Conservation (phyloP, 2,113 vertebrate genomes). For the Scatophagus argus region DNA sequence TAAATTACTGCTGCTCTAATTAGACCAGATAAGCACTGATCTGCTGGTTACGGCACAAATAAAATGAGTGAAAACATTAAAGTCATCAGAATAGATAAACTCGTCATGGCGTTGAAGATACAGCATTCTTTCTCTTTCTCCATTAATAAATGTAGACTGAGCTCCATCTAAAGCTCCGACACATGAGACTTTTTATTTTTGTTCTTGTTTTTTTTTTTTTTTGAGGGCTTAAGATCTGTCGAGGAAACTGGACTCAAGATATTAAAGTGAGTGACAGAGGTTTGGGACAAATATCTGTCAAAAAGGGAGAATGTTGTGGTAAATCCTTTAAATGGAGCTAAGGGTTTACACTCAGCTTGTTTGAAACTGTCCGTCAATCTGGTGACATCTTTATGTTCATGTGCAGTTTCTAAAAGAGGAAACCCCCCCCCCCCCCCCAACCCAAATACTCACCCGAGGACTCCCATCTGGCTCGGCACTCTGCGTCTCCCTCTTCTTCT, state of each 20-base stretch:
- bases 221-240: constrained; percentile 38
- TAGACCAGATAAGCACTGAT: constrained; percentile 30
- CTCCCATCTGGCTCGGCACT: constrained; percentile 86
- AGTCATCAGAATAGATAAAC: constrained; percentile 19
- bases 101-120: constrained; percentile 9
- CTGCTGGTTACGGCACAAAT: constrained; percentile 35
- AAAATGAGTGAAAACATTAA: constrained; percentile 30
- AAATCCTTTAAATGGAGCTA: constrained; percentile 41
- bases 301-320: constrained; percentile 12
- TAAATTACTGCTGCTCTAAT: constrained; percentile 48
- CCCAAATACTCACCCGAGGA: constrained; percentile 90
- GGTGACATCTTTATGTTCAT: constrained; percentile 7
- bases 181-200: no score
- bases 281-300: constrained; percentile 36
- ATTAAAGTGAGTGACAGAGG: constrained; percentile 24
- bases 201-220: no score
- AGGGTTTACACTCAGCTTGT: constrained; percentile 37
- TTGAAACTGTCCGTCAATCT: constrained; percentile 27
- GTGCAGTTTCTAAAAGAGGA: neutral
- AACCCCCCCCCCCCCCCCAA: no score
- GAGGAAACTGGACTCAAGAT: constrained; percentile 19
- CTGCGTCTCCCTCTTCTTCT: constrained; percentile 89
- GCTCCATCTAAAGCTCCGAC: constrained; percentile 42
- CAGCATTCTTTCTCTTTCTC: neutral
- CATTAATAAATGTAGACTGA: constrained; percentile 29